A percentile compares a stretch with the other conserved stretches of the same genome.
These are phyloP conservation scores for Zootoca vivipara DNA, from an alignment of 2,113 vertebrate genomes.

Conservation along the genomic window DNA sequence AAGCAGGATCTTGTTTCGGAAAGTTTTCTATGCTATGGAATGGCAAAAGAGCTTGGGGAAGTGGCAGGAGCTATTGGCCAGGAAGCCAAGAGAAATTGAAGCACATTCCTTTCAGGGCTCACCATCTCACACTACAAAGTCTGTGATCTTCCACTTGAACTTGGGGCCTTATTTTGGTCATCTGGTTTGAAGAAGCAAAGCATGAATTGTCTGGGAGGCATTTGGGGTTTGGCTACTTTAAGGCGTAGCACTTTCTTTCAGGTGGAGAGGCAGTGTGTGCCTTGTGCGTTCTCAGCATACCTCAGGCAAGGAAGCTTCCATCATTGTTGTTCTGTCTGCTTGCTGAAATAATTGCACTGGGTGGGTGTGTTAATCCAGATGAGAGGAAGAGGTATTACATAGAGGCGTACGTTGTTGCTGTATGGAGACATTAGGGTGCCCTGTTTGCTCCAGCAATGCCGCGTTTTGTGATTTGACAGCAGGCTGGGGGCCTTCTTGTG, in stretches of 20 bases:
- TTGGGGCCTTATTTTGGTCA: background rate
- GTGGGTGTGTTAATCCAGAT: conserved; percentile 32
- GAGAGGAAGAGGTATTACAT: conserved; percentile 25
- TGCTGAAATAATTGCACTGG: conserved; percentile 43
- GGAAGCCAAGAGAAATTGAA: background rate
- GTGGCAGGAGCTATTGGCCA: no score
- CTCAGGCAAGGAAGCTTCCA: conserved; percentile 8
- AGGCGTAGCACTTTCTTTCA: background rate
- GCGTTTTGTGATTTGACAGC: background rate
- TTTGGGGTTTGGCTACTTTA: background rate
- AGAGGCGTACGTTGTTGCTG: background rate
- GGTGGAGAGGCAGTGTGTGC: background rate
- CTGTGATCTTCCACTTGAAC: background rate
- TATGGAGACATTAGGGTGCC: background rate
- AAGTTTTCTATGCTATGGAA: background rate
- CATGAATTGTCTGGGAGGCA: background rate
- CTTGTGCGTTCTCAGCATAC: background rate
- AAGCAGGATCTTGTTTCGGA: background rate
- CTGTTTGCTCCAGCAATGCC: background rate
- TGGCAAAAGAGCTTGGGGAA: background rate
- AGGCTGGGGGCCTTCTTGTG: background rate
- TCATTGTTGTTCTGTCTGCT: background rate
- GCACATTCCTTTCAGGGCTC: background rate
- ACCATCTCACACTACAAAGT: background rate
- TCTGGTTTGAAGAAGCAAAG: background rate